Percentiles rank a stretch among this genome's conserved stretches.
Evolutionary conservation across 1,140 invertebrate genomes (phyloP).

Genomic region (Acyrthosiphon pisum): DNA sequence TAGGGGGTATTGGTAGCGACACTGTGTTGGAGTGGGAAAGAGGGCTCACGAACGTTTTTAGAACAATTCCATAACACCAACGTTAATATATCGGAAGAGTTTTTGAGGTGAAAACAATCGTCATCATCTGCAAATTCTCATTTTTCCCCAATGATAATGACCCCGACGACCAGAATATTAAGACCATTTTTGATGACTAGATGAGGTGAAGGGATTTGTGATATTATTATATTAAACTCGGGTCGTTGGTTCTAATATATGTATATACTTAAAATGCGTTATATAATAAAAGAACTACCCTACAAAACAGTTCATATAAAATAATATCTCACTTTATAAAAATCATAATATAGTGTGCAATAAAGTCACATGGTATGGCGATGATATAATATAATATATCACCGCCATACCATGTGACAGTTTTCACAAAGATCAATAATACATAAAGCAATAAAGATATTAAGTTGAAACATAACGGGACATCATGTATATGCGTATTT

Average conservation of each 20-base stretch:
- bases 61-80: neutral
- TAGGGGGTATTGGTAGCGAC: neutral
- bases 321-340: neutral
- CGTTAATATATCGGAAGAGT: neutral
- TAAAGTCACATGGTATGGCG: neutral
- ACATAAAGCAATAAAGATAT: conserved; percentile 6
- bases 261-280: neutral
- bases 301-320: neutral
- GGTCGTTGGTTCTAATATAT: neutral
- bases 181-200: neutral
- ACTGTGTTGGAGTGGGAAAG: neutral
- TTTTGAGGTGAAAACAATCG: neutral
- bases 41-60: neutral
- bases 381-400: neutral
- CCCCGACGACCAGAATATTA: neutral
- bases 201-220: neutral
- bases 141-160: neutral
- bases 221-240: neutral
- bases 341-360: neutral
- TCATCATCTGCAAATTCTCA: neutral
- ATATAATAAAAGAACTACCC: neutral
- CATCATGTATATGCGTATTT: neutral
- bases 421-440: neutral
- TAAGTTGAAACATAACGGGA: neutral
- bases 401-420: neutral